Base-by-base conservation (phyloP, 2,113 vertebrate species). In the Mionectes macconnelli region DNA sequence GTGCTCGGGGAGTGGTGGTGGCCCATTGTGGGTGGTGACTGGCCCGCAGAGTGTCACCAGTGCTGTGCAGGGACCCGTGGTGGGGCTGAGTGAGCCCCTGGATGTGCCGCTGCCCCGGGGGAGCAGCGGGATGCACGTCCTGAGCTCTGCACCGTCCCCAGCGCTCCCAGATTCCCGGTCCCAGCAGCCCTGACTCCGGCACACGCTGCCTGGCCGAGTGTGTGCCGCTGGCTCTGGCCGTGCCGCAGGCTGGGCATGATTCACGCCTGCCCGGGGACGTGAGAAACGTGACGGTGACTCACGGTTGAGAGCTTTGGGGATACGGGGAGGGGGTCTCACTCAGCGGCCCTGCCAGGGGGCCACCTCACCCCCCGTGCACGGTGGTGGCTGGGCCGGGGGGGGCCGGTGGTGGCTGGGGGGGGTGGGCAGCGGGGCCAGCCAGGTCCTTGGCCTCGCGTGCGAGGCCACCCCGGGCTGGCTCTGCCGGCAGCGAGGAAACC, bases 241-340 rank as follows among this genome's bases (percentile, higher is more conserved):
- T 60, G 92, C 87, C 39, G 88, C 88, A 74, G 88, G 85, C 90
- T 68, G 86, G 95, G 57, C 85, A 45, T 97, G 96, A 96, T 92
- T 96, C 95, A 95, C 92, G 79, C 88, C 92, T 53, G 92, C 94
- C 92, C 75, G 92, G 93, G 94, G 94, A 96, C 88, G 95, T 96
- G 92, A 95, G 95, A 95, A 95, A 97, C 94, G 96, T 95, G 96
- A 95, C 55, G 78, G 94, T 97, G 96, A 96, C 95, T 97, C 96
- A 97, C 94, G 31, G 90, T 53, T 20, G 62, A 50, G 96, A 72
- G 90, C 82, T 60, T 5, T 1, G 23, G 87, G 92, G 62, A 56
- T 52, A 30, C 0, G 1, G 66, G 84, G 25, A 70, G 80, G 85
- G 91, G 94, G 94, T 91, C 89, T 88, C 8, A 3, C 75, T 42